These are phyloP conservation scores for Polia nebulosa DNA, from an alignment of 2,888 invertebrate genomes.

Conservation along the genomic window DNA sequence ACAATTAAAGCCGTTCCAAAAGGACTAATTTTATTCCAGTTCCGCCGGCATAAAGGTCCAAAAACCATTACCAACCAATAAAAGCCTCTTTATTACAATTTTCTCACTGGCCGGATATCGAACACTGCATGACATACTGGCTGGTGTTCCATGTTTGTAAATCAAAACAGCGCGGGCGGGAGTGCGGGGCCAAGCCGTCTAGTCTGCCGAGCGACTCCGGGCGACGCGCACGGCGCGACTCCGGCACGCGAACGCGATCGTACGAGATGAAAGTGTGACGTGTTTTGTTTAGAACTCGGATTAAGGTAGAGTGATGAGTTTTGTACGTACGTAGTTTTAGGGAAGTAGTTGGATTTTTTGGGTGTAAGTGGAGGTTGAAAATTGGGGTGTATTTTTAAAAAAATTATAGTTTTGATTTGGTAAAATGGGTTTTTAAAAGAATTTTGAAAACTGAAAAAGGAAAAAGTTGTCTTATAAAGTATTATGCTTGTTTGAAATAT, in stretches of 20 bases:
- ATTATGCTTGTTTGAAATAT: background rate
- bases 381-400: conserved; percentile 6
- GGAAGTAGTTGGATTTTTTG: conserved; percentile 21
- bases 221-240: conserved; percentile 75
- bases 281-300: conserved; percentile 68
- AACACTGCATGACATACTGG: conserved; percentile 72
- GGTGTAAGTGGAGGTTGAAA: background rate
- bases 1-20: background rate
- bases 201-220: conserved; percentile 86
- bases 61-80: conserved; percentile 50
- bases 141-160: conserved; percentile 73
- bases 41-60: conserved; percentile 20
- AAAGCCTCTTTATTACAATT: conserved; percentile 56
- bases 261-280: conserved; percentile 71
- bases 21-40: conserved; percentile 10
- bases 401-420: background rate
- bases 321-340: conserved; percentile 50
- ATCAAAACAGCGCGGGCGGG: conserved; percentile 73
- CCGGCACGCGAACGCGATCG: conserved; percentile 61
- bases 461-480: background rate
- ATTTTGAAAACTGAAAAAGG: background rate
- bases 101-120: conserved; percentile 65
- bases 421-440: background rate
- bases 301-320: conserved; percentile 68
- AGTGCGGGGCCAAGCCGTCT: conserved; percentile 71